Percentiles rank a stretch among this genome's conserved stretches.
Evolutionary conservation across 2,797 vertebrate genomes (phyloP).

Genomic region (Threskiornis aethiopicus): DNA sequence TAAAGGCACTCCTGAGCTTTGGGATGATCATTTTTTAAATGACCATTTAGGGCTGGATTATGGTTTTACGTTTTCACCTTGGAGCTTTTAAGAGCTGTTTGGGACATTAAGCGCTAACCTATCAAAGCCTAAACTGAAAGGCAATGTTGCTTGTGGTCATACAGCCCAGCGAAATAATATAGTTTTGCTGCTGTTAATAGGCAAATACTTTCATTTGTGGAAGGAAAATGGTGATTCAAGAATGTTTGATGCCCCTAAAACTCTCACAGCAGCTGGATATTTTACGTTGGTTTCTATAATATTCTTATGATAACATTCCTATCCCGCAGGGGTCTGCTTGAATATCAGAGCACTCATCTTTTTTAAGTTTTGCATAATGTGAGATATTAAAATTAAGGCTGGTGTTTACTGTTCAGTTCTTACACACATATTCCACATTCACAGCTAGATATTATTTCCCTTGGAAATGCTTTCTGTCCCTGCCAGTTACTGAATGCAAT

Average conservation of each 20-base stretch:
- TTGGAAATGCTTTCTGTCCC: constrained; percentile 75
- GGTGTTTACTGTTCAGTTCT: constrained; percentile 75
- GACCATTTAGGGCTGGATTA: constrained; percentile 67
- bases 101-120: constrained; percentile 65
- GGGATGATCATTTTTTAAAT: constrained; percentile 74
- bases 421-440: constrained; percentile 69
- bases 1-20: constrained; percentile 65
- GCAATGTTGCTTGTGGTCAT: constrained; percentile 53
- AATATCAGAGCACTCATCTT: constrained; percentile 64
- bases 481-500: constrained; percentile 74
- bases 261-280: constrained; percentile 63
- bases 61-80: constrained; percentile 76
- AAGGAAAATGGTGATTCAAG: constrained; percentile 70
- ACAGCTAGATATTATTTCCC: constrained; percentile 76
- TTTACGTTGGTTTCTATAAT: constrained; percentile 63
- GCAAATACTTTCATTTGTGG: constrained; percentile 72
- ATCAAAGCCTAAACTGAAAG: constrained; percentile 70
- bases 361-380: constrained; percentile 73
- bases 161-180: constrained; percentile 52
- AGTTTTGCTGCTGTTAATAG: constrained; percentile 68
- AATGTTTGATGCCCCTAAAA: constrained; percentile 48
- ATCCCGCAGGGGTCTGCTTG: constrained; percentile 36
- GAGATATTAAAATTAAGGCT: constrained; percentile 76
- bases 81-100: constrained; percentile 74
- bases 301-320: constrained; percentile 60